Percentiles rank a stretch among this genome's conserved stretches.
phyloP scores from a whole-genome alignment of 2,113 vertebrate species.

The Meleagris gallopavo region DNA sequence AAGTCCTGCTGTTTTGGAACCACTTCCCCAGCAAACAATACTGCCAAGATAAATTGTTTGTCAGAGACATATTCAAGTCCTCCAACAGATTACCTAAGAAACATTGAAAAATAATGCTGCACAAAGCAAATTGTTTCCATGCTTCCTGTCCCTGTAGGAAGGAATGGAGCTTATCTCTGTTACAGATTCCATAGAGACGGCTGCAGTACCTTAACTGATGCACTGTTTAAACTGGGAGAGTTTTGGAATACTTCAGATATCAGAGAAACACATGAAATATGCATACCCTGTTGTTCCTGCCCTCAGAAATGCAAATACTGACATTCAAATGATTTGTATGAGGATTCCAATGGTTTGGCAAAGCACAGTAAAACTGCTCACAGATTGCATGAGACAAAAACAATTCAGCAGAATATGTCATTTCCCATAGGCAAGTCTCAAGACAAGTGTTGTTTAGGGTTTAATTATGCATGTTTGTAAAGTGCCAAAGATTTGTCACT shows the following conservation, averaged over 20 bases:
- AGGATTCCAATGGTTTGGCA: background rate
- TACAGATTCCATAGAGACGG: background rate
- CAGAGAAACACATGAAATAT: background rate
- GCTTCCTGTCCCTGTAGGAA: background rate
- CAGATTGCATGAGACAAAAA: fast-evolving
- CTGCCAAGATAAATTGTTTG: constrained; percentile 59
- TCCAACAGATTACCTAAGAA: constrained; percentile 67
- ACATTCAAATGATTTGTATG: background rate
- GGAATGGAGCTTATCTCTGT: constrained; percentile 34
- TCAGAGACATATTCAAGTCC: constrained; percentile 29
- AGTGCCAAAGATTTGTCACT: background rate
- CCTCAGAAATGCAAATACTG: background rate
- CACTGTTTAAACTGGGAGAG: background rate
- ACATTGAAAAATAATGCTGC: background rate
- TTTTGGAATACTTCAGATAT: background rate
- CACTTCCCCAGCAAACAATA: background rate
- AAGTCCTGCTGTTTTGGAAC: background rate
- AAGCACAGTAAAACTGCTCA: background rate
- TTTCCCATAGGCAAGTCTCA: background rate
- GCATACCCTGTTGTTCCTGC: background rate
- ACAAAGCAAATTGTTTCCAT: constrained; percentile 25
- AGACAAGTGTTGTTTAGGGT: background rate
- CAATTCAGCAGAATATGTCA: background rate
- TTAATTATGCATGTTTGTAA: background rate
- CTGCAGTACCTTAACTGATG: background rate